A percentile compares a stretch with the other conserved stretches of the same genome.
These are phyloP conservation scores for Agrotis segetum DNA, from an alignment of 2,888 invertebrate species.

Conservation along the genomic window DNA sequence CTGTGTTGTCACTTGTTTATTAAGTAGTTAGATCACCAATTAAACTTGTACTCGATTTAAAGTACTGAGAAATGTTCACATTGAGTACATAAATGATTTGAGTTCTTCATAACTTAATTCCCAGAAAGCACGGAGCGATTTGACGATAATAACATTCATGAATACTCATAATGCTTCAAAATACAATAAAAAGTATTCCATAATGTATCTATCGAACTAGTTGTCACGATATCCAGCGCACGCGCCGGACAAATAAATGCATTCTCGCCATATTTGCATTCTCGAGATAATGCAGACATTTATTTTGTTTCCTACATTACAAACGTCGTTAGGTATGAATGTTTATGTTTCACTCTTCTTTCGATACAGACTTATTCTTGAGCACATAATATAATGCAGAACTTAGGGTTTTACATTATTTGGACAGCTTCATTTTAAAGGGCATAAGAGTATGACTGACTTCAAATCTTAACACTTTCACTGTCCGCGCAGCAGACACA, in stretches of 20 bases:
- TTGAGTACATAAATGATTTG: neutral
- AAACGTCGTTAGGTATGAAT: conserved; percentile 23
- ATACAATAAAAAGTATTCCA: conserved; percentile 24
- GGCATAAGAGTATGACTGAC: neutral
- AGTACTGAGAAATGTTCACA: neutral
- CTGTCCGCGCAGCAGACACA: no score
- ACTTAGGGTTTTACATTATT: neutral
- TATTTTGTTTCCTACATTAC: conserved; percentile 49
- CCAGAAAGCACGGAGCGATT: conserved; percentile 1
- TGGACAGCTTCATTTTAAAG: neutral
- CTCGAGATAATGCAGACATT: conserved; percentile 52
- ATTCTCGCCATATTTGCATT: conserved; percentile 59
- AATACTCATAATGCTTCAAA: conserved; percentile 4
- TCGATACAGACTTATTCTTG: conserved; percentile 15
- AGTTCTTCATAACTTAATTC: neutral
- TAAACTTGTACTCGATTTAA: neutral
- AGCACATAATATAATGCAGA: neutral
- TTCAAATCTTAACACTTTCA: no score
- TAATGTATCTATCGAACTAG: conserved; percentile 24
- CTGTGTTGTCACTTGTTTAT: neutral
- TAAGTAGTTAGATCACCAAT: neutral
- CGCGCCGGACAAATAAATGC: conserved; percentile 55
- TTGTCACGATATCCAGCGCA: conserved; percentile 42
- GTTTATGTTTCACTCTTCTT: conserved; percentile 38
- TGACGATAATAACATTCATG: neutral